A percentile compares a stretch with the other conserved stretches of the same genome.
phyloP scores from a whole-genome alignment of 2,113 vertebrate genomes.

The Gallinago paraguaiae region DNA sequence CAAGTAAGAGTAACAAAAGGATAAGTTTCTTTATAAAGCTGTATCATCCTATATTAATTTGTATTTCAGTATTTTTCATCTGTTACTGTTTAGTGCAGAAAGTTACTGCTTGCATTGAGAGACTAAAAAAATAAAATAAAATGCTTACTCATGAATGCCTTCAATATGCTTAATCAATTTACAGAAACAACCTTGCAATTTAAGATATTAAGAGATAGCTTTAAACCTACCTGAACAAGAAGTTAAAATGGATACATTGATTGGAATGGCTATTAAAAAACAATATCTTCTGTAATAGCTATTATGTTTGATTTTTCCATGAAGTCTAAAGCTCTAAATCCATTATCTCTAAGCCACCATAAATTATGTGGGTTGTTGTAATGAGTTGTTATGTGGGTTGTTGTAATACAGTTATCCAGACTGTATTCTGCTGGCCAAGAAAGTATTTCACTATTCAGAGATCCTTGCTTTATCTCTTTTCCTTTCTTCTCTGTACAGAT shows the following conservation, averaged over 20 bases:
- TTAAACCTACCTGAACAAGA: background rate
- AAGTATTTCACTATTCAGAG: background rate
- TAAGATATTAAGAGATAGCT: background rate
- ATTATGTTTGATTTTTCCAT: background rate
- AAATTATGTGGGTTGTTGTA: background rate
- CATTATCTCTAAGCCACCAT: background rate
- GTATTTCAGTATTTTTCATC: background rate
- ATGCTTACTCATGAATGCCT: background rate
- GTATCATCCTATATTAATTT: background rate
- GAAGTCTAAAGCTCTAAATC: background rate
- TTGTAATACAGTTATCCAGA: background rate
- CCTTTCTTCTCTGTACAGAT: background rate
- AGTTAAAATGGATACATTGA: background rate
- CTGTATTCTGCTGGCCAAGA: background rate
- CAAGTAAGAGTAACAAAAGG: background rate
- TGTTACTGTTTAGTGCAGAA: background rate
- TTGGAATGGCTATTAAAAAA: background rate
- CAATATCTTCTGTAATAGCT: background rate
- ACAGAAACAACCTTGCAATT: background rate
- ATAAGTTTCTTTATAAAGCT: background rate
- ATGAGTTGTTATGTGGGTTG: background rate
- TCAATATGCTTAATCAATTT: background rate
- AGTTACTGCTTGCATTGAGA: background rate
- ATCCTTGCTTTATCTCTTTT: background rate
- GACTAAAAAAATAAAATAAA: background rate